These are phyloP conservation scores for Xestia c-nigrum DNA, from an alignment of 2,888 invertebrate genomes.

Conservation along the genomic window DNA sequence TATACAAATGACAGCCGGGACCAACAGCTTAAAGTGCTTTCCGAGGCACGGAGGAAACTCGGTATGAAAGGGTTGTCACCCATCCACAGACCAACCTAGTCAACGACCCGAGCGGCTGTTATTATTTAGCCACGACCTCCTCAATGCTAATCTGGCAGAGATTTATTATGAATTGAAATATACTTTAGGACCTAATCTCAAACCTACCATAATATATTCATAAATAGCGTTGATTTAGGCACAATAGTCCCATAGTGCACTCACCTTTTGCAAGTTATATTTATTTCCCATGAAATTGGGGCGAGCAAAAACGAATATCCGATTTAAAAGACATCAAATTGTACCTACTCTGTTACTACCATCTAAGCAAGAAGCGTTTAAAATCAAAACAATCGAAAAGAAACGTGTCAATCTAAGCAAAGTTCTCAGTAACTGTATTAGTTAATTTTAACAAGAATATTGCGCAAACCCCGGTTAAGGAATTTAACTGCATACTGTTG, in stretches of 20 bases:
- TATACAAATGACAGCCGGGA: too few relatives aligned
- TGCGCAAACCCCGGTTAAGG: constrained; percentile 64
- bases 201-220: too few relatives aligned
- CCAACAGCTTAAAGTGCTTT: too few relatives aligned
- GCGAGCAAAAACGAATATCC: not conserved
- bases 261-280: not conserved
- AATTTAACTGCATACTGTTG: constrained; percentile 66
- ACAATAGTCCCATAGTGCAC: not conserved
- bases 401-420: constrained; percentile 65
- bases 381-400: constrained; percentile 60
- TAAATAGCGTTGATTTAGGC: not conserved
- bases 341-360: not conserved
- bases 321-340: not conserved
- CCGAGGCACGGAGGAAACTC: too few relatives aligned
- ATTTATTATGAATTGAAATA: too few relatives aligned
- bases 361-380: constrained; percentile 11
- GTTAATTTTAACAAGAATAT: constrained; percentile 68
- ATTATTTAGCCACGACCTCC: too few relatives aligned
- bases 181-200: too few relatives aligned
- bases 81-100: too few relatives aligned
- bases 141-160: too few relatives aligned
- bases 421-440: constrained; percentile 66
- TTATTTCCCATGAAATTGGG: not conserved
- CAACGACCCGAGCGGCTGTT: too few relatives aligned
- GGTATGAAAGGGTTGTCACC: too few relatives aligned